Evolutionary conservation across 2,797 vertebrate species (phyloP), one percentile per base, ranked within the genome.

Genomic region (Silurus lanzhouensis): DNA sequence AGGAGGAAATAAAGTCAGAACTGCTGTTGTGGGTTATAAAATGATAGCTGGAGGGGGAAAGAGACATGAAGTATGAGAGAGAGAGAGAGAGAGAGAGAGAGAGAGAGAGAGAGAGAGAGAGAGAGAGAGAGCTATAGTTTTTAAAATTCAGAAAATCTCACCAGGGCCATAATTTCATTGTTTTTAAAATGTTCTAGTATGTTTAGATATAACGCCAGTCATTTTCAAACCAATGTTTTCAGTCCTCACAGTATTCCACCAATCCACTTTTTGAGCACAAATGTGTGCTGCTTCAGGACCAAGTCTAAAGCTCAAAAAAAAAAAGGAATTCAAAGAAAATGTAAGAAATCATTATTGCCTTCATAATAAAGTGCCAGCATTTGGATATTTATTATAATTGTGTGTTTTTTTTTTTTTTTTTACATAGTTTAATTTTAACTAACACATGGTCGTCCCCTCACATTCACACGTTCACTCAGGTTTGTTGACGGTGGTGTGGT

Each of bases 41-140:
- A 60, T 44, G 74, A 19, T 48, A 83, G 76, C 86, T 76, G 13
- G 57, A 89, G 81, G 84, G 86, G 88, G 52, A 83, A 9, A 63
- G 27, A 82, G 78, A 80, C 22, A 61, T 38, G 66, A 46, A 85
- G 44, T 74, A 57, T 83, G 72, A 83, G 61, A 82, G 75, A 87
- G 70, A 83, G 63, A 86, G 63, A 58, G 79, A 67, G 78, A 22
- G 70, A 81, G 57, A 52, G 64, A 78, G 79, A 15, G 72, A 1
- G 13, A n/a, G 74, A 5, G 72, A 15, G 77, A 85, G 31, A 44
- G 31, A 17, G 4, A 57, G 38, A 52, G 38, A 83, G 55, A 83
- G 13, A 83, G 31, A 31, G 31, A 31, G 31, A 31, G 31, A 15
- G 8, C 10, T 15, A n/a, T 46, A 20, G 71, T 25, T 68, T 77